Evolutionary conservation across 2,797 vertebrate genomes (phyloP).

Genomic region (Astyanax mexicanus): DNA sequence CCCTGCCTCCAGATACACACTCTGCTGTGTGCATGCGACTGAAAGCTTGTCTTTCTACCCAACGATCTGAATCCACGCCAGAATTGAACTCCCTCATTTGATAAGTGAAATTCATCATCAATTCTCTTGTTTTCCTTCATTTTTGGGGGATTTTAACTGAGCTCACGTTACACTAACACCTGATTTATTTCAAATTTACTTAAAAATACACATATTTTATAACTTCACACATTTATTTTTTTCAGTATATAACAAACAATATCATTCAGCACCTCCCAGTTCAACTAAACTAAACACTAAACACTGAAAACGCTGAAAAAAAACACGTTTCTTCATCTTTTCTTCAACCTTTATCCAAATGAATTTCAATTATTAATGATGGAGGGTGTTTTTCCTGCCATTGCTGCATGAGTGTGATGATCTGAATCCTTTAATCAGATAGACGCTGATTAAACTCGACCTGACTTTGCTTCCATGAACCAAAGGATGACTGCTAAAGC

Average conservation of each 20-base stretch:
- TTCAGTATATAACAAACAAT: neutral
- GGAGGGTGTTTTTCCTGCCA: conserved; percentile 82
- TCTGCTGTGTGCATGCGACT: conserved; percentile 95
- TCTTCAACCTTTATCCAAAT: conserved; percentile 52
- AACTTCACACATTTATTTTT: neutral
- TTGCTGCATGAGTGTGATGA: conserved; percentile 86
- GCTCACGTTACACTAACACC: neutral
- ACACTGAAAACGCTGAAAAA: neutral
- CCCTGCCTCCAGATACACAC: conserved; percentile 88
- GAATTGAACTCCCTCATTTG: conserved; percentile 93
- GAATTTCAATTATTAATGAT: conserved; percentile 85
- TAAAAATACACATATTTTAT: too few relatives aligned
- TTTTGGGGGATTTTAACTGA: neutral
- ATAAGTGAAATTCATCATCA: conserved; percentile 99
- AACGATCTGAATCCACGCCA: conserved; percentile 80
- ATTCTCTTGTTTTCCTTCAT: conserved; percentile 60
- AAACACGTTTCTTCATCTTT: neutral
- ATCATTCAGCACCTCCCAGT: neutral
- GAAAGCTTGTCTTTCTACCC: conserved; percentile 89
- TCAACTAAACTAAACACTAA: neutral
- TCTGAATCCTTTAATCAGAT: conserved; percentile 84
- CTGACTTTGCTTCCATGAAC: conserved; percentile 80
- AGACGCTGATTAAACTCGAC: conserved; percentile 83
- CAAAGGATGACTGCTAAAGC: conserved; percentile 78
- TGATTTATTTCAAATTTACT: too few relatives aligned